A percentile compares a stretch with the other conserved stretches of the same genome.
Evolutionary conservation across 2,888 invertebrate genomes (phyloP).

Genomic region (Candidula unifasciata): DNA sequence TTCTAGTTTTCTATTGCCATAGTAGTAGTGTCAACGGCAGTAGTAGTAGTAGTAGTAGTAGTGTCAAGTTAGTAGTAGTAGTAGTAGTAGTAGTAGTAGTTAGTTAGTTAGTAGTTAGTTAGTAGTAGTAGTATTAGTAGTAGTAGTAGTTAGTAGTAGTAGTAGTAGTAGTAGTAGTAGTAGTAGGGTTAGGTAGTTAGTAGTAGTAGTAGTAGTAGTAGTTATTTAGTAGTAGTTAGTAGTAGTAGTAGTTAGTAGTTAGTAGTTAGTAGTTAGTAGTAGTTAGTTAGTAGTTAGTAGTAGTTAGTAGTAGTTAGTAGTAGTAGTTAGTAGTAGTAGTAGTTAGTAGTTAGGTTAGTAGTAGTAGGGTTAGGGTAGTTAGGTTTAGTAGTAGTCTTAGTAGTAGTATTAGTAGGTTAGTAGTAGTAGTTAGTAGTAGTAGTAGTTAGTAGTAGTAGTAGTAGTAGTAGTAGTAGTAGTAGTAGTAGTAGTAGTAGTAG

Average conservation of each 20-base stretch:
- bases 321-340: neutral
- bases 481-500: conserved; percentile 1
- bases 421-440: no score
- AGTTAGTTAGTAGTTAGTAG: neutral
- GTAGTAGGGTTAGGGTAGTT: neutral
- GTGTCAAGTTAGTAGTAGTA: neutral
- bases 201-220: neutral
- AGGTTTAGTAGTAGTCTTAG: conserved; percentile 1
- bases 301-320: conserved; percentile 6
- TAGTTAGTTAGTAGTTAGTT: no score
- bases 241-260: conserved; percentile 22
- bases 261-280: conserved; percentile 13
- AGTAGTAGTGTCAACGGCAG: no score
- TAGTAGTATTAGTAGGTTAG: neutral
- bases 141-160: neutral
- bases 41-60: neutral
- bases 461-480: neutral
- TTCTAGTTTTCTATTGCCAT: no score
- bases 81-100: conserved; percentile 11
- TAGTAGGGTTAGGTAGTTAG: neutral
- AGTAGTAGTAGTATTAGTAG: conserved; percentile 1
- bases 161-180: conserved; percentile 5
- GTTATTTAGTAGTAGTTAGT: conserved; percentile 11
- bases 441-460: conserved; percentile 8
- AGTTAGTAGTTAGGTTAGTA: neutral